These are phyloP conservation scores for Arrhopalites spinosus DNA, from an alignment of 2,888 invertebrate species.

Conservation along the genomic window DNA sequence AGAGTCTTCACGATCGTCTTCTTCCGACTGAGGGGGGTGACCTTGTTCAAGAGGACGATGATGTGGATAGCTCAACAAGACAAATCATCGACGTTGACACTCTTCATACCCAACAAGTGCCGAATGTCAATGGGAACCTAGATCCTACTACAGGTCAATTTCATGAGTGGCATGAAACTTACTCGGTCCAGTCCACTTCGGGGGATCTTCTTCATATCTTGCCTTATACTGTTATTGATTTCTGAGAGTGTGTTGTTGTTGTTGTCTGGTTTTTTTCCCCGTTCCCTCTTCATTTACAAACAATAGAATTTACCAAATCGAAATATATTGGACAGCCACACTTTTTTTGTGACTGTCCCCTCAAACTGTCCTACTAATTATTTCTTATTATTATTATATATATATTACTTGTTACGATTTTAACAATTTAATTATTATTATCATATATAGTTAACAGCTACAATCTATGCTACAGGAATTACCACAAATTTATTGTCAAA, in stretches of 20 bases:
- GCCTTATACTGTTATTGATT: slow-evolving; percentile 97
- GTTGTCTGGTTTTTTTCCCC: not conserved
- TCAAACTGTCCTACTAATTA: too few species aligned
- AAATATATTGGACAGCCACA: too few species aligned
- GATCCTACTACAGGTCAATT: slow-evolving; percentile 67
- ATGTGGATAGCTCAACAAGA: slow-evolving; percentile 6
- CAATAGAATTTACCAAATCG: too few species aligned
- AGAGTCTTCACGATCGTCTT: slow-evolving; percentile 3
- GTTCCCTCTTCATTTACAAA: too few species aligned
- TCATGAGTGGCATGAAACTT: slow-evolving; percentile 90
- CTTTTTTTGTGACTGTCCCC: too few species aligned
- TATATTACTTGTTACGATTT: too few species aligned
- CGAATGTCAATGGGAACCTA: slow-evolving; percentile 62
- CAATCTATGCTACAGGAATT: too few species aligned
- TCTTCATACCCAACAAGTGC: slow-evolving; percentile 59
- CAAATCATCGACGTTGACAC: slow-evolving; percentile 60
- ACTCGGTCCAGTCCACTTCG: slow-evolving; percentile 73
- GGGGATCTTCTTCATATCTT: slow-evolving; percentile 85
- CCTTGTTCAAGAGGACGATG: not conserved
- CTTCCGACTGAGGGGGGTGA: not conserved
- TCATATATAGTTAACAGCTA: too few species aligned
- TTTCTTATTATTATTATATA: too few species aligned
- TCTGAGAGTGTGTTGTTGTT: too few species aligned
- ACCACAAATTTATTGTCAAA: too few species aligned
- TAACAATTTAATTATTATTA: too few species aligned